Evolutionary conservation across 2,888 invertebrate species (phyloP).

Genomic region (Lithophane leautieri): DNA sequence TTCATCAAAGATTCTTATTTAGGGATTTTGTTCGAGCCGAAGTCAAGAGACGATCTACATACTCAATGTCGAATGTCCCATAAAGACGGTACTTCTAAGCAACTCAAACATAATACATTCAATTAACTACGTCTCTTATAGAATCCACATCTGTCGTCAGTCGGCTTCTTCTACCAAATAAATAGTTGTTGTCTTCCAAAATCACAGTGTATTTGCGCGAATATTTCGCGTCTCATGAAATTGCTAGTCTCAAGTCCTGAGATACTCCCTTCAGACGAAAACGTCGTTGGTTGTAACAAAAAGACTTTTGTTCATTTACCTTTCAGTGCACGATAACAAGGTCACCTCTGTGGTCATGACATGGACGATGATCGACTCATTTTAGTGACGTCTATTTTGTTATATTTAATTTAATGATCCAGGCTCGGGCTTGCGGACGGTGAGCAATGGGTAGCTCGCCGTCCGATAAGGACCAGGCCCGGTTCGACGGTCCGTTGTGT

Average conservation of each 20-base stretch:
- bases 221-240: background rate
- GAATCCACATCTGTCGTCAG: background rate
- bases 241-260: background rate
- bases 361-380: background rate
- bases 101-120: constrained; percentile 17
- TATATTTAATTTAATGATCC: background rate
- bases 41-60: background rate
- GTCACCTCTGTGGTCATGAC: background rate
- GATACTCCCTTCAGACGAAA: background rate
- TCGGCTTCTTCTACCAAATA: constrained; percentile 9
- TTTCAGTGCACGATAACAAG: background rate
- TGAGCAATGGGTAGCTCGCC: too few species aligned
- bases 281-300: constrained; percentile 10
- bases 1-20: constrained; percentile 11
- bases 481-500: too few species aligned
- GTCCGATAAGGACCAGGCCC: too few species aligned
- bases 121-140: constrained; percentile 19
- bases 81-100: constrained; percentile 15
- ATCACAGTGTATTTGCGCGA: constrained; percentile 11
- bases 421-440: too few species aligned
- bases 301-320: background rate
- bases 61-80: constrained; percentile 9
- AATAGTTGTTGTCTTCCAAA: constrained; percentile 6
- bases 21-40: constrained; percentile 1
- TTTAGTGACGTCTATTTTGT: background rate